Base-by-base conservation (phyloP, 2,888 invertebrate genomes). In the Frankliniella intonsa region DNA sequence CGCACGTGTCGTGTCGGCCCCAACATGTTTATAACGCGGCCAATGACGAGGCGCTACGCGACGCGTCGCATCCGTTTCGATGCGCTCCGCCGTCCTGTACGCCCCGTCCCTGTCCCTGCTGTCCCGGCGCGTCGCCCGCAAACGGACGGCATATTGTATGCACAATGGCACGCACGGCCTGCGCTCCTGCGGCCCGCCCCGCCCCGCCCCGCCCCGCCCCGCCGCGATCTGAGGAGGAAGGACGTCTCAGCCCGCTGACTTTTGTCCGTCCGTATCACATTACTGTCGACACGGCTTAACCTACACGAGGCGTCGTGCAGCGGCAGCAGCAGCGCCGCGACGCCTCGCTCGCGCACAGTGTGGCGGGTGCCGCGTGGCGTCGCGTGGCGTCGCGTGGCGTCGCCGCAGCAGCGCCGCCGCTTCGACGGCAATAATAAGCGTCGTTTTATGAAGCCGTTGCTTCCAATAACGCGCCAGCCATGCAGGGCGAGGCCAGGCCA, bases 61-160 rank as follows among this genome's bases (percentile, higher is more conserved):
- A 38, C 38, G 38, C 38, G 5, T 38, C 62, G 62, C 62, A 62
- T 62, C 62, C 62, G 62, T 17, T 62, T 62, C 62, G 62, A 62
- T 62, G 62, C 62, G 62, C 62, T 62, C 62, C 62, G 38, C 38
- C 38, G 38, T 62, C 62, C 62, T 62, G 62, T 38, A 38, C 38
- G 38, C 38, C 38, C 3, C 38, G 38, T 38, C 38, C 38, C 38
- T n/a, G 38, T 38, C 38, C 3, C 38, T 5, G n/a, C n/a, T n/a
- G n/a, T 38, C 38, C 3, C 38, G 38, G 2, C 38, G 38, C 38
- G 38, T 38, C 38, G 38, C 3, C 38, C 38, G 38, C 38, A 62
- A 62, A 62, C 19, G 62, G 62, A 62, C 62, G 62, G 62, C 69
- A 76, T 76, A 76, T 76, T 76, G 69, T 76, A 76, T 76, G 69